phyloP scores from a whole-genome alignment of 2,797 vertebrate genomes.

The Gallinago stenura region DNA sequence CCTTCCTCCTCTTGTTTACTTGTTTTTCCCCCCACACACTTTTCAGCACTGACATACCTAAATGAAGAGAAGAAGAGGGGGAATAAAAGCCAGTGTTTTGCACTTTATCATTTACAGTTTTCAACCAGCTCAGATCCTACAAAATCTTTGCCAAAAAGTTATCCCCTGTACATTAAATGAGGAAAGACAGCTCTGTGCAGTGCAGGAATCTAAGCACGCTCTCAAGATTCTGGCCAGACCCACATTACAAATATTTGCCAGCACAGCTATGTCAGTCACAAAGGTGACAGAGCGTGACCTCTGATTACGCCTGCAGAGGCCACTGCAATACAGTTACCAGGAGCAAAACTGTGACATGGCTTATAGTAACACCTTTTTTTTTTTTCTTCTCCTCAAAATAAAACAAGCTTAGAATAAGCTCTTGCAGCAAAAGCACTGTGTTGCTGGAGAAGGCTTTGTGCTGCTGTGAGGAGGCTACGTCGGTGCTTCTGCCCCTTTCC shows the following conservation, averaged over 20 bases:
- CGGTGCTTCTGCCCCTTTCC: background rate
- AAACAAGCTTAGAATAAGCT: background rate
- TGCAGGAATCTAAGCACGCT: background rate
- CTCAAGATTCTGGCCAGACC: background rate
- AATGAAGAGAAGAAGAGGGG: background rate
- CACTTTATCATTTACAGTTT: background rate
- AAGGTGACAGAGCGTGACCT: background rate
- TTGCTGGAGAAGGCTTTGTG: background rate
- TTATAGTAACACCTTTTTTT: background rate
- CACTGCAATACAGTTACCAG: background rate
- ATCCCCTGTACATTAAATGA: background rate
- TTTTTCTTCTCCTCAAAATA: background rate
- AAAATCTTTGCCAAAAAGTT: background rate
- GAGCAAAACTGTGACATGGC: background rate
- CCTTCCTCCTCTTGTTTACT: background rate
- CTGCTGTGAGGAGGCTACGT: background rate
- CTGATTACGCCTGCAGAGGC: conserved; percentile 1
- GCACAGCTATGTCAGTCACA: background rate
- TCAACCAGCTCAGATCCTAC: background rate
- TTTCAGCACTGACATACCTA: background rate
- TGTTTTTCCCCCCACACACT: rapidly evolving
- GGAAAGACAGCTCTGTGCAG: background rate
- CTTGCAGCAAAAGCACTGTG: background rate
- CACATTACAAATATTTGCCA: background rate
- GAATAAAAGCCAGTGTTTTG: background rate